phyloP scores from a whole-genome alignment of 2,113 vertebrate genomes.

The Oxyura jamaicensis region DNA sequence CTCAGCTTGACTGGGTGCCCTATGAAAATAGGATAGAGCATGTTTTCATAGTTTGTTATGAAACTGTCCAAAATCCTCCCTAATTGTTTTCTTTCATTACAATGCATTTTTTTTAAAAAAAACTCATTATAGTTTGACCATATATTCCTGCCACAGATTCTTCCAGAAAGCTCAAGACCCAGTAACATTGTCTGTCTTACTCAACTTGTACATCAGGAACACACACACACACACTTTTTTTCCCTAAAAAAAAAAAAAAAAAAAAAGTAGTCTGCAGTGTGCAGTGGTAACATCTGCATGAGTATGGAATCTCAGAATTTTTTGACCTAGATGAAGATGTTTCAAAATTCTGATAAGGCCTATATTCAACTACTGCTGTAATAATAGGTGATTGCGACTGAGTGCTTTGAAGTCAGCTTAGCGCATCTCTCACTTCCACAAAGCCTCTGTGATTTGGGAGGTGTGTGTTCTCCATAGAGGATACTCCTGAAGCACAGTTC shows the following conservation, averaged over 20 bases:
- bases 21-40: rapidly evolving
- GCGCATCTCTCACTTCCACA: slow-evolving; percentile 4
- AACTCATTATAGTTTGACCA: rapidly evolving
- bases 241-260: not conserved
- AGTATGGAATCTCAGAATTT: not conserved
- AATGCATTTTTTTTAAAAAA: not conserved
- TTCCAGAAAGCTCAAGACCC: not conserved
- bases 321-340: not conserved
- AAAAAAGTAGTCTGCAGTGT: not conserved
- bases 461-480: not conserved
- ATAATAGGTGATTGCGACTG: not conserved
- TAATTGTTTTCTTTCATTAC: not conserved
- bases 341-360: not conserved
- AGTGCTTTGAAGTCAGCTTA: not conserved
- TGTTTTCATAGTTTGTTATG: not conserved
- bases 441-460: slow-evolving; percentile 4
- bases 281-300: not conserved
- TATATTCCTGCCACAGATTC: not conserved
- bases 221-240: not conserved
- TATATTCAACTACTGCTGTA: not conserved
- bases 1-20: not conserved
- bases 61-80: not conserved
- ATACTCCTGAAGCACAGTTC: slow-evolving; percentile 1
- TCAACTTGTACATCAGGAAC: not conserved
- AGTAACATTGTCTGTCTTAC: not conserved